These are phyloP conservation scores for Lethenteron camtschaticum DNA, from an alignment of 2,113 vertebrate species.

Conservation along the genomic window DNA sequence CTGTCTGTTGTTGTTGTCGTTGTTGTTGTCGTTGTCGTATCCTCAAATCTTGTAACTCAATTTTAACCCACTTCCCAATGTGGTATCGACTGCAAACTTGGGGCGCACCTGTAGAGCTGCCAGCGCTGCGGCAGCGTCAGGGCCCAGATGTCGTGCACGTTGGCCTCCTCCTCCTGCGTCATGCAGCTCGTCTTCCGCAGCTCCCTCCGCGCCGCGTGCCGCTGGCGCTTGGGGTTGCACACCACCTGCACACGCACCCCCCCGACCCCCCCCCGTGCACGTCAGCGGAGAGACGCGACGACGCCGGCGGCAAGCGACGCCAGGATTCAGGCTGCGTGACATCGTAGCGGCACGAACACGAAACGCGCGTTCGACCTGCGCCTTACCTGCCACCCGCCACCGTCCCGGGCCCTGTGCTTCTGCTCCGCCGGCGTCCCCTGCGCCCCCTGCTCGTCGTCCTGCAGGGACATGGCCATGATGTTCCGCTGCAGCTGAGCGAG, in stretches of 20 bases:
- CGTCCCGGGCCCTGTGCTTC: conserved; percentile 4
- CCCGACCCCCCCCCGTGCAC: background rate
- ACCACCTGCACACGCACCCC: background rate
- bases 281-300: background rate
- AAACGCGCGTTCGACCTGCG: background rate
- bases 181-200: conserved; percentile 32
- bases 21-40: too few relatives aligned
- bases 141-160: conserved; percentile 36
- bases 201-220: conserved; percentile 22
- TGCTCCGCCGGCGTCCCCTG: background rate
- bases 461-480: conserved; percentile 40
- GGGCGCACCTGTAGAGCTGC: conserved; percentile 61
- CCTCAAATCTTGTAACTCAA: too few relatives aligned
- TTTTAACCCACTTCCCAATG: too few relatives aligned
- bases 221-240: too few relatives aligned
- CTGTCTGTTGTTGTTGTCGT: too few relatives aligned
- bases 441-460: conserved; percentile 16
- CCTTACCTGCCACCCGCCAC: conserved; percentile 19
- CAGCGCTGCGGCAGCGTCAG: conserved; percentile 39
- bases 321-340: background rate
- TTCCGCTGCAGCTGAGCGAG: conserved; percentile 17
- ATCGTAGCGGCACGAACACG: background rate
- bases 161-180: conserved; percentile 28
- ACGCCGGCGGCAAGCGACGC: too few relatives aligned
- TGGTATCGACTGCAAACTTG: background rate